A percentile compares a stretch with the other conserved stretches of the same genome.
These are phyloP conservation scores for Tiliacea aurago DNA, from an alignment of 2,888 invertebrate species.

Conservation along the genomic window DNA sequence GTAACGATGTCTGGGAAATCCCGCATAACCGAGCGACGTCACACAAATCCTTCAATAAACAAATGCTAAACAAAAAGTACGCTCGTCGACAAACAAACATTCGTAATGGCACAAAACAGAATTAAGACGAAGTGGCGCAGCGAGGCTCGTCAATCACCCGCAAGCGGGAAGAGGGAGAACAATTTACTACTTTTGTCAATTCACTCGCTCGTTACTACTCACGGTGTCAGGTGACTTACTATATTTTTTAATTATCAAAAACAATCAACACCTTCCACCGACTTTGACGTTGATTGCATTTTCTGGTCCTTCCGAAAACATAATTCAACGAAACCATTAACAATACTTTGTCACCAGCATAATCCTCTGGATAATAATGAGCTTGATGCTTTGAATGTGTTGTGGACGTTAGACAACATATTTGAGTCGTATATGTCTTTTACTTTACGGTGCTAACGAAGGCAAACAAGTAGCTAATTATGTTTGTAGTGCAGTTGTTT, in stretches of 20 bases:
- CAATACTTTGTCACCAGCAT: neutral
- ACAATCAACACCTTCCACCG: conserved; percentile 8
- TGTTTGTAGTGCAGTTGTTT: conserved; percentile 62
- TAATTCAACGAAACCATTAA: neutral
- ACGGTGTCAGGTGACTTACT: conserved; percentile 26
- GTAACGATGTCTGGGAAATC: conserved; percentile 12
- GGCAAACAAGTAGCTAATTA: conserved; percentile 60
- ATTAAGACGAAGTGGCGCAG: conserved; percentile 71
- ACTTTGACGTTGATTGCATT: conserved; percentile 13
- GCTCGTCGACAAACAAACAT: conserved; percentile 59
- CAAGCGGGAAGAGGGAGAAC: conserved; percentile 10
- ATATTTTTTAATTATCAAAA: conserved; percentile 8
- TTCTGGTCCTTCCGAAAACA: neutral
- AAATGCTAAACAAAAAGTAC: conserved; percentile 37
- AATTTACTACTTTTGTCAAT: conserved; percentile 64
- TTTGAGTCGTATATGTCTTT: conserved; percentile 31
- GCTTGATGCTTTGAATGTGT: conserved; percentile 2
- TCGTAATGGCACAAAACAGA: conserved; percentile 66
- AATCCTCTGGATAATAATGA: conserved; percentile 5
- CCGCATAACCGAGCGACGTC: conserved; percentile 30
- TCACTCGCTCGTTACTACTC: conserved; percentile 19
- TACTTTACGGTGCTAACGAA: conserved; percentile 49
- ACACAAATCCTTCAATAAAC: conserved; percentile 41
- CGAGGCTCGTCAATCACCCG: conserved; percentile 71
- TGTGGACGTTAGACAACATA: conserved; percentile 2